Evolutionary conservation across 2,113 vertebrate genomes (phyloP), one percentile per base, ranked within the genome.

Genomic region (Paramormyrops kingsleyae): DNA sequence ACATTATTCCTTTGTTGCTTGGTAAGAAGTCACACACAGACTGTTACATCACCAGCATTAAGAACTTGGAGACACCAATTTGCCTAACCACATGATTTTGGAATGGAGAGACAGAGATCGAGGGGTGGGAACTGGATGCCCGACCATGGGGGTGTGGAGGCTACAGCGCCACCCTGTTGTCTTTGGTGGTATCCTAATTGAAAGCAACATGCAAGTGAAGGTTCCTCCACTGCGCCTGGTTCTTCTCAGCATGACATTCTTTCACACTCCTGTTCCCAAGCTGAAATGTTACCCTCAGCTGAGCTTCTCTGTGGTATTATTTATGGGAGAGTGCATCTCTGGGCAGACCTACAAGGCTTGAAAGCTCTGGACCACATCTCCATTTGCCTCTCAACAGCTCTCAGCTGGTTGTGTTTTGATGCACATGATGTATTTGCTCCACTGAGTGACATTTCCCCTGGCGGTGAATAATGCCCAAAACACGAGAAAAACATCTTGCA

Each of bases 361-460:
- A 91, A 91, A 59, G 91, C 90, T 85, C 90, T 88, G 88, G 77
- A 46, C 89, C 77, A 52, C 21, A 94, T 91, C 92, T 91, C 92
- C 95, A 96, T 93, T 95, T 95, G 95, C 93, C 90, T 93, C 93
- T 94, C 91, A 93, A 96, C 95, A 95, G 0, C 90, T 91, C 90
- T 94, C 95, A 95, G 95, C 94, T 95, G 95, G 94, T 93, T 95
- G 91, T 94, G 91, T 94, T 87, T 95, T 95, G 95, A 95, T 95
- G 95, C 92, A 92, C 91, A 95, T 93, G 93, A 94, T 93, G 92
- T 93, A 94, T 93, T 93, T 94, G 94, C 93, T 27, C 19, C 44
- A 66, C 70, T 47, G 53, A 87, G 39, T 50, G 83, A 86, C 56
- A 39, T 46, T 90, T 62, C 80, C 87, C 87, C 59, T 90, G 90